Conservation (phyloP, 2,888 invertebrate species). For the Chrysolina haemoptera region DNA sequence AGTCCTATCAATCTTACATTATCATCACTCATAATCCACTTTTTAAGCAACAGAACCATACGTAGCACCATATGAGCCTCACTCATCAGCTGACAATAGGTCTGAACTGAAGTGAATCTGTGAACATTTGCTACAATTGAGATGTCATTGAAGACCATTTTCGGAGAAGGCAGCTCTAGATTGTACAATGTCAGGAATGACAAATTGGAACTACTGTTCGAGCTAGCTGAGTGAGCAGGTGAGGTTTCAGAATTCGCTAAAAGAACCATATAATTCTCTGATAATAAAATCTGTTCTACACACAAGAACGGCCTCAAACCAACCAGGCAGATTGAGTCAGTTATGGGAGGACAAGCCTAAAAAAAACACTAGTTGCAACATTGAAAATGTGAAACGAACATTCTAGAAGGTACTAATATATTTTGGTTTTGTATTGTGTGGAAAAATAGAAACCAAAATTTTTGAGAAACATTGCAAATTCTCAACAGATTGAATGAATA, state of each 20-base stretch:
- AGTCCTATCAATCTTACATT: constrained; percentile 60
- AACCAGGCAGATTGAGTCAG: constrained; percentile 78
- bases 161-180: constrained; percentile 76
- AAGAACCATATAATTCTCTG: constrained; percentile 72
- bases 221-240: constrained; percentile 69
- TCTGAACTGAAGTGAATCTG: constrained; percentile 75
- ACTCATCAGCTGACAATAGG: constrained; percentile 80
- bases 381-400: too few species aligned
- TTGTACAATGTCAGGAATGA: constrained; percentile 82
- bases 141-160: constrained; percentile 80
- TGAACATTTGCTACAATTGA: constrained; percentile 78
- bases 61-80: constrained; percentile 82
- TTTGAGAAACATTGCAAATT: too few species aligned
- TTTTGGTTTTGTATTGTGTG: too few species aligned
- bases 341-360: constrained; percentile 73
- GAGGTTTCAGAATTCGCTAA: constrained; percentile 75
- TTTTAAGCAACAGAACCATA: constrained; percentile 67
- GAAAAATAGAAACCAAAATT: too few species aligned
- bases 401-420: too few species aligned
- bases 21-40: constrained; percentile 65
- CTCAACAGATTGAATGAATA: too few species aligned
- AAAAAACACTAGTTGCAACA: constrained; percentile 35
- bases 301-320: constrained; percentile 80
- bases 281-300: constrained; percentile 72
- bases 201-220: constrained; percentile 66